Percentiles rank a stretch among this genome's conserved stretches.
phyloP scores from a whole-genome alignment of 2,888 invertebrate genomes.

The Drosophila sordidula region DNA sequence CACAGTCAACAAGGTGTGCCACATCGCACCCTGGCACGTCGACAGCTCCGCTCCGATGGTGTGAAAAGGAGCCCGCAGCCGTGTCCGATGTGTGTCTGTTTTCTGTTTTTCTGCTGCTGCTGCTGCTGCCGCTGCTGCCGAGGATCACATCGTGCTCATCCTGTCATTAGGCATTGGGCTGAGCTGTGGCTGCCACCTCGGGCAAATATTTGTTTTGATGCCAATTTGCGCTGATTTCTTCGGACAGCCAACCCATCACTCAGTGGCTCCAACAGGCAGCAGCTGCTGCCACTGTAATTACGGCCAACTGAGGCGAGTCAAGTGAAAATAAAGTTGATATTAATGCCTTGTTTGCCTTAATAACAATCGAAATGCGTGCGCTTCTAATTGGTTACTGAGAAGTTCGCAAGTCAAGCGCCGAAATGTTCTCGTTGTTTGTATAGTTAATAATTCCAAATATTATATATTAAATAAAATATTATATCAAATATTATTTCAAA shows the following conservation, averaged over 20 bases:
- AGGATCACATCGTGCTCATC: conserved; percentile 53
- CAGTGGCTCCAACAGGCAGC: conserved; percentile 21
- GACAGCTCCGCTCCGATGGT: conserved; percentile 40
- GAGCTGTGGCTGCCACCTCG: conserved; percentile 67
- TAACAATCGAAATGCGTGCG: conserved; percentile 58
- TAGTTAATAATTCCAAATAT: conserved; percentile 10
- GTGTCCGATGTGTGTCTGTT: conserved; percentile 28
- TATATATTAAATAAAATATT: not conserved
- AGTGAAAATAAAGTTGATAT: conserved; percentile 67
- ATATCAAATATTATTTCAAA: conserved; percentile 1
- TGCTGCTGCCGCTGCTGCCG: conserved; percentile 23
- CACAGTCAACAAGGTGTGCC: conserved; percentile 74
- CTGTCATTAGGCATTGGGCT: conserved; percentile 68
- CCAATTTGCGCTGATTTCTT: conserved; percentile 78
- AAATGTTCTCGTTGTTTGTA: conserved; percentile 2
- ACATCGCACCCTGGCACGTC: conserved; percentile 62
- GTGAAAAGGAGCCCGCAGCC: conserved; percentile 61
- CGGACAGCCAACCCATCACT: conserved; percentile 63
- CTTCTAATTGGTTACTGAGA: conserved; percentile 56
- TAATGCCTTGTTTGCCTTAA: conserved; percentile 79
- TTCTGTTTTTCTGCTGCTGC: conserved; percentile 19
- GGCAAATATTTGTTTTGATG: conserved; percentile 81
- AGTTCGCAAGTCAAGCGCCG: conserved; percentile 17
- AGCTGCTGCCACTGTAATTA: conserved; percentile 56
- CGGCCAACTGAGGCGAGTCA: conserved; percentile 34